Conservation (phyloP, 2,797 vertebrate genomes). For the Coluber constrictor region DNA sequence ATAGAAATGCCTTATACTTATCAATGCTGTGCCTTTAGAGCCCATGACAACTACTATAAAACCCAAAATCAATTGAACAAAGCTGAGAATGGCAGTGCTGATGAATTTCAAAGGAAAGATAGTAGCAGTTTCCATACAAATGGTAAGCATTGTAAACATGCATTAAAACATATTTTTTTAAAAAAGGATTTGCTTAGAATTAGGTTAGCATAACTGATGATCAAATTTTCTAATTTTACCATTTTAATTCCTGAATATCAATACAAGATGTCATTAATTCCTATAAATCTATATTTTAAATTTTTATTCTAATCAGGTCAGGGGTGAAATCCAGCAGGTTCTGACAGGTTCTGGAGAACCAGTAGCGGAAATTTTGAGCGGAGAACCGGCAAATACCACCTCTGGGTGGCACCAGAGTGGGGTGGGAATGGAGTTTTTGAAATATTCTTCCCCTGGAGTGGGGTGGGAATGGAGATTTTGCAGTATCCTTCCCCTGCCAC, state of each 20-base stretch:
- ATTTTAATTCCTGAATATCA: not conserved
- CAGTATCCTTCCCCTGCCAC: no score
- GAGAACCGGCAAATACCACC: no score
- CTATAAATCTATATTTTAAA: not conserved
- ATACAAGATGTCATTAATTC: not conserved
- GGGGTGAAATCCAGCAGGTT: no score
- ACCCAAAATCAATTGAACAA: conserved; percentile 76
- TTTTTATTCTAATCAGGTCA: not conserved
- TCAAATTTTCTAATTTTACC: not conserved
- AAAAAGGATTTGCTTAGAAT: not conserved
- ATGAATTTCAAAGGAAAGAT: conserved; percentile 74
- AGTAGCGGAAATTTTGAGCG: no score
- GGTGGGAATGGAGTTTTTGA: no score
- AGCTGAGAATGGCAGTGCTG: conserved; percentile 74
- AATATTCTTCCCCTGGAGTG: no score
- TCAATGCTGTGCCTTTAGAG: conserved; percentile 89
- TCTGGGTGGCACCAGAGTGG: no score
- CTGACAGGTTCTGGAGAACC: no score
- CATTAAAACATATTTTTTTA: not conserved
- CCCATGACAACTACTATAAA: conserved; percentile 78
- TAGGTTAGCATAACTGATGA: not conserved
- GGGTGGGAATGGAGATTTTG: no score
- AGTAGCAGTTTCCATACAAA: conserved; percentile 72
- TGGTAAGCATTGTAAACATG: conserved; percentile 67
- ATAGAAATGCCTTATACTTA: conserved; percentile 94